Conservation (phyloP, 2,797 vertebrate genomes). For the Notolepis coatsorum region DNA sequence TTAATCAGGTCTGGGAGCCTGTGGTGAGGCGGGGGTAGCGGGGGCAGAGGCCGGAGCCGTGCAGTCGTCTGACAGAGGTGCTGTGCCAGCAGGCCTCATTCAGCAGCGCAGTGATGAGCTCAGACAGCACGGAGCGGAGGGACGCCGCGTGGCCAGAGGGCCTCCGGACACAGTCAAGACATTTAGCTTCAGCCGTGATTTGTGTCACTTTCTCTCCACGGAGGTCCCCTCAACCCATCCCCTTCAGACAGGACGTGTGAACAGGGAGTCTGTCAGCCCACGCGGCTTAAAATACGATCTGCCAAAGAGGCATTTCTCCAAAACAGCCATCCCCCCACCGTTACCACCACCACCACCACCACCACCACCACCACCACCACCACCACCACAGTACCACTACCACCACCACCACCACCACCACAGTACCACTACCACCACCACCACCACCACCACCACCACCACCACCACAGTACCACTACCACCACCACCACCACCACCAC, state of each 20-base stretch:
- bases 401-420: no score
- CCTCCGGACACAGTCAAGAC: slow-evolving; percentile 81
- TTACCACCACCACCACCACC: no score
- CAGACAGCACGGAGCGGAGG: slow-evolving; percentile 77
- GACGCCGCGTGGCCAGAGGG: slow-evolving; percentile 70
- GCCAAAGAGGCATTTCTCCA: slow-evolving; percentile 72
- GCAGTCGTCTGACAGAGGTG: slow-evolving; percentile 81
- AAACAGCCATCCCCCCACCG: slow-evolving; percentile 38
- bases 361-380: no score
- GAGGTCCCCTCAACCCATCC: slow-evolving; percentile 78
- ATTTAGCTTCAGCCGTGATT: slow-evolving; percentile 84
- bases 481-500: no score
- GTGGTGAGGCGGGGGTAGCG: slow-evolving; percentile 34
- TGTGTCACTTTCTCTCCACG: slow-evolving; percentile 79
- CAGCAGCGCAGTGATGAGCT: slow-evolving; percentile 74
- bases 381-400: no score
- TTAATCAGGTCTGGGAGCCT: slow-evolving; percentile 75
- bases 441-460: no score
- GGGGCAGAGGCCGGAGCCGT: slow-evolving; percentile 66
- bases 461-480: no score
- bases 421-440: no score
- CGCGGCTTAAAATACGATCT: slow-evolving; percentile 73
- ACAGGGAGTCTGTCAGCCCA: slow-evolving; percentile 74
- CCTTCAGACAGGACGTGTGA: slow-evolving; percentile 74
- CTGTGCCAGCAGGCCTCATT: slow-evolving; percentile 84